Evolutionary conservation across 2,888 invertebrate genomes (phyloP), one percentile per base, ranked within the genome.

Genomic region (Patella caerulea): DNA sequence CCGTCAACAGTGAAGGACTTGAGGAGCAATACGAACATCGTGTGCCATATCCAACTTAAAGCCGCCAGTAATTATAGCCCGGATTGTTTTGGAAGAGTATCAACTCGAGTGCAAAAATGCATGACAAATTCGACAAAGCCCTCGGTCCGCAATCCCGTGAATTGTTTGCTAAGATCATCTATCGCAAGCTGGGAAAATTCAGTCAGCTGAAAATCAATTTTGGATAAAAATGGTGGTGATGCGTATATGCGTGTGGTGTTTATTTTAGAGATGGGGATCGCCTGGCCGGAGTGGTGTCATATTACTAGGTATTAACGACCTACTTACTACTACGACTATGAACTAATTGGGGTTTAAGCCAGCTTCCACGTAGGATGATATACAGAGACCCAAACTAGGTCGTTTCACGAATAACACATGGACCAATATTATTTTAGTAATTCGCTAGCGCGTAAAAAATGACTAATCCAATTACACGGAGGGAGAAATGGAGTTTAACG

Each of bases 81-180:
- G 24, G 65, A 24, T 65, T 65, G 65, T 65, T 65, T 65, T 65
- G 65, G 65, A 24, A 24, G 14, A 65, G 65, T 65, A 65, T 65
- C 65, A 65, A 65, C 24, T 65, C 19, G 7, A 65, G 65, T 65
- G 65, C 65, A 65, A 65, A 65, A 65, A 24, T 65, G 65, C 65
- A 65, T 65, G 65, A 65, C 65, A 24, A 65, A 65, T 65, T 65
- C 19, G 19, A 24, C 19, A 65, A 65, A 65, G 65, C 24, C 12
- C 14, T 24, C 24, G 11, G 19, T 24, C 19, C 19, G 19, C 65
- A 65, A 65, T 24, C 65, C 24, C 65, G 65, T 19, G 11, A 65
- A 65, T 14, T 65, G 65, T 65, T 65, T 65, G 24, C 65, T 11
- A 19, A 65, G 65, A 65, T 65, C 19, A 65, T 65, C 65, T 65